Base-by-base conservation (phyloP, 2,797 vertebrate species). In the Sarcophilus harrisii region DNA sequence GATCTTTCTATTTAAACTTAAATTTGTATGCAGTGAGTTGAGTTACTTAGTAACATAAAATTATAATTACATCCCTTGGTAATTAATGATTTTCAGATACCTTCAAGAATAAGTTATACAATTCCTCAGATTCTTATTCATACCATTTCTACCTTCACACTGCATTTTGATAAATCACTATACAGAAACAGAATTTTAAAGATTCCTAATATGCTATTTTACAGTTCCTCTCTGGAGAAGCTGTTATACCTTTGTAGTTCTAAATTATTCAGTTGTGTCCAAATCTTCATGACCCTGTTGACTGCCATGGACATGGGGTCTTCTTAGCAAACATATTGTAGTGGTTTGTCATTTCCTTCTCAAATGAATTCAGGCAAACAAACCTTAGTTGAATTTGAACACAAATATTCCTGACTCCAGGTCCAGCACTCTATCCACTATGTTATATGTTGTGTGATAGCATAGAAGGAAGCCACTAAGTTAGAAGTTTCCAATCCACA, bases 31-130 rank as follows among this genome's bases (percentile, higher is more conserved):
- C 0, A 12, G 29, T 95, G 98, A 96, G 81, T 96, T 98, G 95
- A 94, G 96, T 98, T 98, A 97, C 98, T 97, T 98, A 97, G 97
- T 98, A 98, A 98, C 96, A 98, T 60, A 98, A 98, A 97, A 97
- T 95, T 97, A 62, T 62, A 92, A 97, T 98, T 98, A 97, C 93
- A 90, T 97, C 96, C 95, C 96, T 93, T 95, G 95, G 92, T 96
- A 98, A 98, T 97, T 97, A 97, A 95, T 0, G 60, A 94, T 92
- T 96, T 98, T 98, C 95, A 96, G 96, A 96, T 97, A 57, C 59
- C 87, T 96, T 97, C 98, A 94, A 94, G 89, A 97, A 94, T 90
- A 97, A 98, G 98, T 98, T 97, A 95, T 73, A 97, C 57, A 97
- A 92, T 94, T 98, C 60, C 58, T 90, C 91, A 96, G 91, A 92